phyloP scores from a whole-genome alignment of 2,113 vertebrate genomes.

The Terrapene triunguis region DNA sequence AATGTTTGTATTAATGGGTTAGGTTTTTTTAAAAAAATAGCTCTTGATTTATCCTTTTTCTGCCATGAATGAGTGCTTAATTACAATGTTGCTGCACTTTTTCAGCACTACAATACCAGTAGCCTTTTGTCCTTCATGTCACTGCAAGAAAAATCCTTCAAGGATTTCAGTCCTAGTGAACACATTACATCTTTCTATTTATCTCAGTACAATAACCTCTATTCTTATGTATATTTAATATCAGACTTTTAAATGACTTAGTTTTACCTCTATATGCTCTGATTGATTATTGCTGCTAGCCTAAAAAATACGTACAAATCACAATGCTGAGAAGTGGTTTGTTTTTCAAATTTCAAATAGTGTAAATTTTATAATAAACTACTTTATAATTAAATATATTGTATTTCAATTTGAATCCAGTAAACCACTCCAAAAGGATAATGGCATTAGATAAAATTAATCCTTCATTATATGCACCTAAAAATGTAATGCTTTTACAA shows the following conservation, averaged over 20 bases:
- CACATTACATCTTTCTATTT: constrained; percentile 74
- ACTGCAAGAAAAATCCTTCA: constrained; percentile 63
- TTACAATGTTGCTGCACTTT: constrained; percentile 53
- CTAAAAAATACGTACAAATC: constrained; percentile 71
- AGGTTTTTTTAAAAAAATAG: constrained; percentile 51
- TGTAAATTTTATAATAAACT: constrained; percentile 78
- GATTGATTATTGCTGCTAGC: constrained; percentile 72
- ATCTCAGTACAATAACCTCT: constrained; percentile 61
- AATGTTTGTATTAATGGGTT: constrained; percentile 44
- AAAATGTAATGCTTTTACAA: constrained; percentile 36
- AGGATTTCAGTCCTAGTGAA: constrained; percentile 76
- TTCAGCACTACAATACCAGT: constrained; percentile 57
- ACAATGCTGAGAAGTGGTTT: constrained; percentile 52
- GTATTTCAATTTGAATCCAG: constrained; percentile 72
- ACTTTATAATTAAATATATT: constrained; percentile 71
- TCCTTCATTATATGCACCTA: constrained; percentile 45
- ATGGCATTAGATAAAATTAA: constrained; percentile 51
- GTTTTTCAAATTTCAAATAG: constrained; percentile 65
- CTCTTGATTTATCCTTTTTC: constrained; percentile 58
- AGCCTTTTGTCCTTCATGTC: constrained; percentile 72
- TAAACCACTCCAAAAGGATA: constrained; percentile 57
- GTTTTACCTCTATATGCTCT: constrained; percentile 70
- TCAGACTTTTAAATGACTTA: constrained; percentile 74
- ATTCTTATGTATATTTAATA: constrained; percentile 80
- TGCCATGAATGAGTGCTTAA: constrained; percentile 70